Evolutionary conservation across 2,797 vertebrate genomes (phyloP).

Genomic region (Podargus strigoides): DNA sequence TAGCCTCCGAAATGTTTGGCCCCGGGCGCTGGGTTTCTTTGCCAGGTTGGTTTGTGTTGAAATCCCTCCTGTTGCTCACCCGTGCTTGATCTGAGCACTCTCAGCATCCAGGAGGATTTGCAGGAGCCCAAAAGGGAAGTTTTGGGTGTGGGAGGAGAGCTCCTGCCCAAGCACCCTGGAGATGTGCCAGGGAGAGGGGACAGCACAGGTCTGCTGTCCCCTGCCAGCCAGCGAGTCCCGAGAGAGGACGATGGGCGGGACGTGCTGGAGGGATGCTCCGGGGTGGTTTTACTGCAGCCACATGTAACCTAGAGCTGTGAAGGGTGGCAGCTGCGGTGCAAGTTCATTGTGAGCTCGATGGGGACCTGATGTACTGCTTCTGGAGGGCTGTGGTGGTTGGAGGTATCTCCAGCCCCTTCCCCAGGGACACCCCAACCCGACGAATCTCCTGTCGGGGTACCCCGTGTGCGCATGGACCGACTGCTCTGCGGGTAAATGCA

Average conservation of each 20-base stretch:
- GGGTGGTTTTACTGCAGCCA: neutral
- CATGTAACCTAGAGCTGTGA: neutral
- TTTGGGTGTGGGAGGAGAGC: neutral
- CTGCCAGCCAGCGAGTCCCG: rapidly evolving
- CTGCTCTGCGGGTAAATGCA: rapidly evolving
- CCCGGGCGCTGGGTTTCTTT: neutral
- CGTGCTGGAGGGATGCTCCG: rapidly evolving
- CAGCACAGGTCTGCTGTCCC: neutral
- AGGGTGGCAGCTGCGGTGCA: neutral
- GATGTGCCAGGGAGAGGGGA: neutral
- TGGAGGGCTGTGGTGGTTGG: neutral
- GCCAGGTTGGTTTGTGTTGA: neutral
- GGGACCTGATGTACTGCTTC: neutral
- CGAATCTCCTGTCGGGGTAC: rapidly evolving
- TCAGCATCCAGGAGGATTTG: neutral
- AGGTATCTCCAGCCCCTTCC: neutral
- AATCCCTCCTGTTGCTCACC: conserved; percentile 14
- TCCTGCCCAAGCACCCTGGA: too few relatives aligned
- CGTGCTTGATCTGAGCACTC: neutral
- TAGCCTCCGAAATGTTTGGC: neutral
- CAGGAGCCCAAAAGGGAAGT: neutral
- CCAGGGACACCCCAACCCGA: neutral
- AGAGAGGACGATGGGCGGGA: neutral
- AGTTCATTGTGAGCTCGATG: rapidly evolving
- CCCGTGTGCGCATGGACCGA: rapidly evolving